phyloP scores from a whole-genome alignment of 2,113 vertebrate species.

The Thalassarche chlororhynchos region DNA sequence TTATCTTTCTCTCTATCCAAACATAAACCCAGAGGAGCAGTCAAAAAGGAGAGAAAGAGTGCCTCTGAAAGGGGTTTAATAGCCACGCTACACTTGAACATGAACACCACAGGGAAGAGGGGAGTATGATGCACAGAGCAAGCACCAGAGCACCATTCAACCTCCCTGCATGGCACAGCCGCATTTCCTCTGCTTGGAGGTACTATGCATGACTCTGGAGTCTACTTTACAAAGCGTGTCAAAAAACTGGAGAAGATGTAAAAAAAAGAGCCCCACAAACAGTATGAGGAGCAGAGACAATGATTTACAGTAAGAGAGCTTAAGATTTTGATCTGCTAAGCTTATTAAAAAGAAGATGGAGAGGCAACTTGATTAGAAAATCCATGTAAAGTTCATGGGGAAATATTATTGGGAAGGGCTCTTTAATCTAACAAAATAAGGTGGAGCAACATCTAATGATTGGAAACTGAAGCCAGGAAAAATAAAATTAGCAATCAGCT shows the following conservation, averaged over 20 bases:
- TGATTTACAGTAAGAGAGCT: not conserved
- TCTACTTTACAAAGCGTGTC: not conserved
- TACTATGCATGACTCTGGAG: not conserved
- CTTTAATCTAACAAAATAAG: slow-evolving; percentile 47
- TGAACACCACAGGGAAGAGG: not conserved
- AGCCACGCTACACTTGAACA: not conserved
- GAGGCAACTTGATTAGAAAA: slow-evolving; percentile 39
- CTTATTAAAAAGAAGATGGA: slow-evolving; percentile 51
- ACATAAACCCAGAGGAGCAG: not conserved
- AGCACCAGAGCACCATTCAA: not conserved
- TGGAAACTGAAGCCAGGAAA: slow-evolving; percentile 55
- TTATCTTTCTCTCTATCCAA: not conserved
- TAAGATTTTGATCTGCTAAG: slow-evolving; percentile 29
- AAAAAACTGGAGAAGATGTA: not conserved
- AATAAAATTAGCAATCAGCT: slow-evolving; percentile 59
- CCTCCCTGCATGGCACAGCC: not conserved
- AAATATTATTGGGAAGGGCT: slow-evolving; percentile 14
- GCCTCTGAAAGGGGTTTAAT: not conserved
- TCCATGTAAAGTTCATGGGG: slow-evolving; percentile 21
- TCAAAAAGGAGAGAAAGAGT: not conserved
- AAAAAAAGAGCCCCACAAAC: not conserved
- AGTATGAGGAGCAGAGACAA: not conserved
- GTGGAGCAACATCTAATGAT: slow-evolving; percentile 1
- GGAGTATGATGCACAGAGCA: not conserved
- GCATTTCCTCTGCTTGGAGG: not conserved